Evolutionary conservation across 2,113 vertebrate genomes (phyloP).

Genomic region (Callipepla californica): DNA sequence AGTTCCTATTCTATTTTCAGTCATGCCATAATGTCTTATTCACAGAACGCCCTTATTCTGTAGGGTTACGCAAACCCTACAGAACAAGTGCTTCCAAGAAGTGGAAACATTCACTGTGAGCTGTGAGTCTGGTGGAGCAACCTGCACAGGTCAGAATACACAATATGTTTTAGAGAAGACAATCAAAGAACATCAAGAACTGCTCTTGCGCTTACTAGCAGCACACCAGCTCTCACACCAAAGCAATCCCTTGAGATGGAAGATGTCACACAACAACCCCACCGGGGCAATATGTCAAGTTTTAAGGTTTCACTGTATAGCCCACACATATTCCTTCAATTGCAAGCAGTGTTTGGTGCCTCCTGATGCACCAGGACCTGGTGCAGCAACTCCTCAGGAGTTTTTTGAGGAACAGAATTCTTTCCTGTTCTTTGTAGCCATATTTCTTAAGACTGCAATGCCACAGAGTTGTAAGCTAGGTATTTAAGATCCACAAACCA

Average conservation of each 20-base stretch:
- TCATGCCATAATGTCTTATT: background rate
- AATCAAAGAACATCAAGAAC: background rate
- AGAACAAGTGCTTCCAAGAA: background rate
- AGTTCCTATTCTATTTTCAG: background rate
- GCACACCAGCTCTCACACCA: background rate
- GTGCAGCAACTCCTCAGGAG: background rate
- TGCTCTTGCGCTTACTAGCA: background rate
- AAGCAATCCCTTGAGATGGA: background rate
- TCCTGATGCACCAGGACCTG: background rate
- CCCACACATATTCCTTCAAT: background rate
- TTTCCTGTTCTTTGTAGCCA: background rate
- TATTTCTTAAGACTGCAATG: background rate
- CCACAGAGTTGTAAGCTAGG: background rate
- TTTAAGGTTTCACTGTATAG: background rate
- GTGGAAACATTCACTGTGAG: background rate
- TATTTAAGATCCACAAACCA: background rate
- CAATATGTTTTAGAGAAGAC: background rate
- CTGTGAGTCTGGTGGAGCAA: background rate
- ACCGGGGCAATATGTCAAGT: accelerated
- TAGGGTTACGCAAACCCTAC: background rate
- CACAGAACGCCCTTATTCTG: background rate
- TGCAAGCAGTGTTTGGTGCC: background rate
- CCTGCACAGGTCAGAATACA: background rate
- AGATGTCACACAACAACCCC: background rate
- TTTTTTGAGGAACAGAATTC: background rate